phyloP scores from a whole-genome alignment of 2,888 invertebrate species.

The Epistrophella euchroma region DNA sequence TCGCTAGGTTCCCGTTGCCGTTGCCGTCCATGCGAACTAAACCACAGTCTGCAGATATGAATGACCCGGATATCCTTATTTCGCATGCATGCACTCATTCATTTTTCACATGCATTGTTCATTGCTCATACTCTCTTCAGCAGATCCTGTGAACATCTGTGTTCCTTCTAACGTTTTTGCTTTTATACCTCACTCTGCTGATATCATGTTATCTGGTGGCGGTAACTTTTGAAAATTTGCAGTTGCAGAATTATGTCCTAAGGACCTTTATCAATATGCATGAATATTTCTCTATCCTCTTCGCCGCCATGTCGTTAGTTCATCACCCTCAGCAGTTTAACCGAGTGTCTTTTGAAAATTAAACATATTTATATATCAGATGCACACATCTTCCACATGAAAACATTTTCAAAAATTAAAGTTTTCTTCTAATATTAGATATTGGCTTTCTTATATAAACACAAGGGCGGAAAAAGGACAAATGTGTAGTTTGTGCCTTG shows the following conservation, averaged over 20 bases:
- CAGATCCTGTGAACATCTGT: slow-evolving; percentile 31
- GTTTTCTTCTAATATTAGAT: slow-evolving; percentile 1
- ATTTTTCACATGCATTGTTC: slow-evolving; percentile 30
- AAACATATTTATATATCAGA: slow-evolving; percentile 27
- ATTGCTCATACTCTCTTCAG: neutral
- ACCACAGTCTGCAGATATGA: slow-evolving; percentile 38
- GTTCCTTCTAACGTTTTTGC: slow-evolving; percentile 10
- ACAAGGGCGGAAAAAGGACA: slow-evolving; percentile 11
- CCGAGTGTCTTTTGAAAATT: neutral
- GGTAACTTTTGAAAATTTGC: slow-evolving; percentile 17
- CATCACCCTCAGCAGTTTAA: slow-evolving; percentile 13
- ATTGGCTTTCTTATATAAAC: neutral
- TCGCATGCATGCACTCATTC: slow-evolving; percentile 55
- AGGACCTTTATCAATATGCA: slow-evolving; percentile 56
- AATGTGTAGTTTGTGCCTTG: neutral
- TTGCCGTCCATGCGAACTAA: neutral
- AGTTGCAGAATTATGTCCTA: slow-evolving; percentile 11
- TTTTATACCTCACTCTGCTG: neutral
- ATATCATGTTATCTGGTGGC: neutral
- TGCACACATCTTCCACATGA: slow-evolving; percentile 43
- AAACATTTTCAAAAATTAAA: slow-evolving; percentile 12
- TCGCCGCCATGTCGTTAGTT: neutral
- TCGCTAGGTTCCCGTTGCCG: slow-evolving; percentile 5
- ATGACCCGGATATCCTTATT: slow-evolving; percentile 56
- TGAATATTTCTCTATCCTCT: neutral